These are phyloP conservation scores for Elephantulus edwardii DNA, from an alignment of 2,113 vertebrate species.

Conservation along the genomic window DNA sequence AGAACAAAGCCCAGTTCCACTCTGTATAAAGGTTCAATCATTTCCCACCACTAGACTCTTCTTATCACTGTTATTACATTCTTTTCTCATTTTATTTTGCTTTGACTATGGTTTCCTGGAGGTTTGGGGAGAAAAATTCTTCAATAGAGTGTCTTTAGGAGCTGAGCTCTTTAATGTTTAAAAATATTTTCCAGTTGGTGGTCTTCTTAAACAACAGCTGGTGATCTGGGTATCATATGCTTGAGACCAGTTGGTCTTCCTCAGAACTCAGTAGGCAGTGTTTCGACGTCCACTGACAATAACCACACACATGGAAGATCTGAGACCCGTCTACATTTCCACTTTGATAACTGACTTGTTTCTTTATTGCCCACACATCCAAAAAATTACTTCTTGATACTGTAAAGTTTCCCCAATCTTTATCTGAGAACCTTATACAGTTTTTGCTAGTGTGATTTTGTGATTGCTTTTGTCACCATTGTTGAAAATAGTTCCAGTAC, in stretches of 20 bases:
- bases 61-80: constrained; percentile 21
- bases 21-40: background rate
- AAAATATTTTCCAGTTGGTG: constrained; percentile 21
- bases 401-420: background rate
- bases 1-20: background rate
- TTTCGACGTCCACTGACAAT: background rate
- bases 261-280: background rate
- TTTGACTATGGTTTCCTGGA: constrained; percentile 49
- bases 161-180: constrained; percentile 57
- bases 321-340: background rate
- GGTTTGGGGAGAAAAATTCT: constrained; percentile 17
- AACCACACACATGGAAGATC: background rate
- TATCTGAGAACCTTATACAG: background rate
- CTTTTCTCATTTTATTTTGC: constrained; percentile 16
- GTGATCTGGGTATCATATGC: background rate
- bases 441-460: constrained; percentile 26
- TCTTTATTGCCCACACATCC: background rate
- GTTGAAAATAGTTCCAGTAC: background rate
- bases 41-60: background rate
- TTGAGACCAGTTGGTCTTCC: background rate
- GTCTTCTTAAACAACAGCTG: constrained; percentile 49
- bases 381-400: constrained; percentile 7
- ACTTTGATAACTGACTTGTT: constrained; percentile 31
- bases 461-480: background rate
- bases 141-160: constrained; percentile 35